A percentile compares a stretch with the other conserved stretches of the same genome.
Conservation (phyloP, 1,140 invertebrate species). For the Episyrphus balteatus region DNA sequence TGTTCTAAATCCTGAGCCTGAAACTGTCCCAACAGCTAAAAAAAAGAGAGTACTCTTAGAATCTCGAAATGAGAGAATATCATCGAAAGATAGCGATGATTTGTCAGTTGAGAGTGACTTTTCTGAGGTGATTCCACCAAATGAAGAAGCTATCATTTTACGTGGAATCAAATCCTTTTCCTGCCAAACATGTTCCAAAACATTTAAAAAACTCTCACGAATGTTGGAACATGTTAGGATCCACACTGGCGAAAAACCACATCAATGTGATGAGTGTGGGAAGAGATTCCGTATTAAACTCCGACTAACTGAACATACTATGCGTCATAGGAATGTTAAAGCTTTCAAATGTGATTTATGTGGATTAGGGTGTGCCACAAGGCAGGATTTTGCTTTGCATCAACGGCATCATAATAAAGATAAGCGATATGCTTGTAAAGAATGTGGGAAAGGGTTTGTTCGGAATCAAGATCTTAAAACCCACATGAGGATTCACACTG, state of each 20-base stretch:
- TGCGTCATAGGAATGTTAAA: conserved; percentile 28
- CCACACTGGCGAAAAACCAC: conserved; percentile 31
- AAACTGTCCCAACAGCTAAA: too few relatives aligned
- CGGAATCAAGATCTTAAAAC: conserved; percentile 43
- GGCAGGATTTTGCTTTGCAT: conserved; percentile 26
- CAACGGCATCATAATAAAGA: conserved; percentile 58
- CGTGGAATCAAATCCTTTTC: conserved; percentile 10
- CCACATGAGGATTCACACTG: conserved; percentile 27
- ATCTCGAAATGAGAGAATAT: too few relatives aligned
- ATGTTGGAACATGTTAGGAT: conserved; percentile 27
- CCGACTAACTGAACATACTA: conserved; percentile 25
- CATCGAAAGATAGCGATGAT: too few relatives aligned
- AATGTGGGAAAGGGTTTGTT: conserved; percentile 43
- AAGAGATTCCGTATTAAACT: conserved; percentile 27
- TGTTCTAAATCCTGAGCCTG: too few relatives aligned
- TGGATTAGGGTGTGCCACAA: conserved; percentile 20
- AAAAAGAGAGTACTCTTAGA: too few relatives aligned
- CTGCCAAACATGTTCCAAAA: conserved; percentile 25
- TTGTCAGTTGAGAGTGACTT: conserved; percentile 10
- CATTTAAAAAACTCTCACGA: conserved; percentile 24
- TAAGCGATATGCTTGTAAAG: conserved; percentile 52
- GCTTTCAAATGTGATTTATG: conserved; percentile 29
- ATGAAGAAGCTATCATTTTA: neutral
- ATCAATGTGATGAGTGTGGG: conserved; percentile 23
- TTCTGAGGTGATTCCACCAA: conserved; percentile 16